A percentile compares a stretch with the other conserved stretches of the same genome.
Conservation (phyloP, 1,140 invertebrate species). For the Trissolcus basalis region DNA sequence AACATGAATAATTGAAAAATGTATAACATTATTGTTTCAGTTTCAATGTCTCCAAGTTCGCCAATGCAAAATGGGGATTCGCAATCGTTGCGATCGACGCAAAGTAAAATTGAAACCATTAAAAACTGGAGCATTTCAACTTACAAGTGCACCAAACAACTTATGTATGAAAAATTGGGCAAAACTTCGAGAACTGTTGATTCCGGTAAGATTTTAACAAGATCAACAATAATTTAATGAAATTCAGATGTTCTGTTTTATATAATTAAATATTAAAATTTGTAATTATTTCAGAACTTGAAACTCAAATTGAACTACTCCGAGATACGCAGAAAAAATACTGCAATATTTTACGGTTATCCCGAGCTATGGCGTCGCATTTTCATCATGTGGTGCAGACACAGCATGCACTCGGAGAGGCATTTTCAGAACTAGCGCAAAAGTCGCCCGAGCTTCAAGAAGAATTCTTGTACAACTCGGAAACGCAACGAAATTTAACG, state of each 20-base stretch:
- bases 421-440: constrained; percentile 96
- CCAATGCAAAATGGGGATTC: constrained; percentile 79
- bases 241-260: too few species aligned
- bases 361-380: constrained; percentile 89
- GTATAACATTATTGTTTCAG: constrained; percentile 19
- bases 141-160: constrained; percentile 96
- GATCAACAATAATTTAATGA: too few species aligned
- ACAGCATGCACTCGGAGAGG: constrained; percentile 88
- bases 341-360: constrained; percentile 89
- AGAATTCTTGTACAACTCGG: constrained; percentile 96
- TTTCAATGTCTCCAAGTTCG: constrained; percentile 73
- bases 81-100: constrained; percentile 79
- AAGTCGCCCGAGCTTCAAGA: constrained; percentile 96
- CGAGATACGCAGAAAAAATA: constrained; percentile 97
- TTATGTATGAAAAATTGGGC: constrained; percentile 95
- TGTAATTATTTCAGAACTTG: constrained; percentile 82
- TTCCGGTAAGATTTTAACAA: constrained; percentile 82
- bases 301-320: constrained; percentile 93
- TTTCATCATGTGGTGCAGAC: constrained; percentile 93
- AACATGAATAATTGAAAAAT: background rate
- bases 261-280: too few species aligned
- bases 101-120: constrained; percentile 90
- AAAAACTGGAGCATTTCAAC: constrained; percentile 98
- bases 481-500: constrained; percentile 93
- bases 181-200: constrained; percentile 94